Percentiles rank a stretch among this genome's conserved stretches.
Conservation (phyloP, 2,113 vertebrate genomes). For the Anoplopoma fimbria region DNA sequence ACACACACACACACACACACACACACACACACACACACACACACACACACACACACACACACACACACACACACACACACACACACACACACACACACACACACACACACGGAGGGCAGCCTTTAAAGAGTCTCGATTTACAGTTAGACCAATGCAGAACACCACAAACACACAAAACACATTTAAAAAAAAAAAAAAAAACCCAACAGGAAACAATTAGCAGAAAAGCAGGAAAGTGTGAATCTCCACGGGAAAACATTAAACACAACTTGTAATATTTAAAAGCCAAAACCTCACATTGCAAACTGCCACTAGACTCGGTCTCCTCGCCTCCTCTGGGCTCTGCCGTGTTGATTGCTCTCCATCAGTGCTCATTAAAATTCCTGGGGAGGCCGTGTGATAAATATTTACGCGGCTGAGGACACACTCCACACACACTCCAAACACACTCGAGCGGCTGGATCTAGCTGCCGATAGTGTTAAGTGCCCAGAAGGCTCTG, state of each 20-base stretch:
- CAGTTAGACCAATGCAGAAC: neutral
- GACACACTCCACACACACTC: conserved; percentile 79
- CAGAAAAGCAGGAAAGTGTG: conserved; percentile 41
- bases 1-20: conserved; percentile 5
- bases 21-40: conserved; percentile 10
- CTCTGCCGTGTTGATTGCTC: conserved; percentile 64
- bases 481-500: conserved; percentile 66
- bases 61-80: conserved; percentile 9
- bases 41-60: conserved; percentile 6
- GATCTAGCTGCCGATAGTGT: conserved; percentile 68
- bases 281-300: conserved; percentile 34
- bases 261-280: conserved; percentile 19
- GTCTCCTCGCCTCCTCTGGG: conserved; percentile 6
- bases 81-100: conserved; percentile 12
- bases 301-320: conserved; percentile 33
- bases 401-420: conserved; percentile 80
- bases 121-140: conserved; percentile 8
- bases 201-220: conserved; percentile 50
- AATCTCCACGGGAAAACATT: conserved; percentile 36
- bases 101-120: neutral
- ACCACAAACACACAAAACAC: neutral
- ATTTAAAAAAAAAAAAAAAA: neutral
- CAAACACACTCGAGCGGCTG: conserved; percentile 74
- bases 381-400: conserved; percentile 75
- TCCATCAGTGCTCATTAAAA: conserved; percentile 81